Percentiles rank a stretch among this genome's conserved stretches.
Conservation (phyloP, 2,113 vertebrate species). For the Hucho hucho region DNA sequence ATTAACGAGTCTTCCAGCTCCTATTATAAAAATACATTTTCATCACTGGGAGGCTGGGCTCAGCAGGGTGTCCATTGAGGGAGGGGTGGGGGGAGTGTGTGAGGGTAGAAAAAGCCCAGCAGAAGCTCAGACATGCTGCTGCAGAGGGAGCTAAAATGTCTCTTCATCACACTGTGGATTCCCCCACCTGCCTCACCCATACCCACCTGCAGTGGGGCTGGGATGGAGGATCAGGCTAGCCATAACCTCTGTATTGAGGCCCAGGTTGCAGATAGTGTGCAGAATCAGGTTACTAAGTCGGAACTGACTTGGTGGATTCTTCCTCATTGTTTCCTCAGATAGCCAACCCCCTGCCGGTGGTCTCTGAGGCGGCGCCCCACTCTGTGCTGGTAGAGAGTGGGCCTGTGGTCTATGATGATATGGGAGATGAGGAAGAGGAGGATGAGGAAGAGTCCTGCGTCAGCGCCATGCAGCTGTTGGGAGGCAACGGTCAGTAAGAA, state of each 20-base stretch:
- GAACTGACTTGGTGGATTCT: neutral
- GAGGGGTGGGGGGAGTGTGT: neutral
- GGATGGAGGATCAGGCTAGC: neutral
- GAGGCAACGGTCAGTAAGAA: conserved; percentile 77
- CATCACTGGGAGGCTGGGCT: neutral
- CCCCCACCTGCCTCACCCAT: neutral
- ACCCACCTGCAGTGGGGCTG: neutral
- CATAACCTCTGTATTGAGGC: neutral
- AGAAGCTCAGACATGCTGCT: conserved; percentile 26
- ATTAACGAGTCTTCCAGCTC: conserved; percentile 16
- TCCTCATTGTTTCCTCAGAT: conserved; percentile 36
- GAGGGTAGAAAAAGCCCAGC: conserved; percentile 12
- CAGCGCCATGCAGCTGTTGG: conserved; percentile 90
- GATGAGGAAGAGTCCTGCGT: conserved; percentile 88
- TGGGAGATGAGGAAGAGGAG: conserved; percentile 81
- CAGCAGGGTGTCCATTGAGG: neutral
- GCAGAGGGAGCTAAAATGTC: conserved; percentile 39
- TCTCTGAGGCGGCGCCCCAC: conserved; percentile 33
- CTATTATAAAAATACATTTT: neutral
- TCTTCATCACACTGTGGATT: conserved; percentile 12
- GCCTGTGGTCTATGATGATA: conserved; percentile 84
- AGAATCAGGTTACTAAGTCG: neutral
- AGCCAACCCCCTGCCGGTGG: conserved; percentile 30
- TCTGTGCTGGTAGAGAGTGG: conserved; percentile 86
- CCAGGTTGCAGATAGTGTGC: neutral